A percentile compares a stretch with the other conserved stretches of the same genome.
Conservation (phyloP, 64 coral and sea anemone genomes). For the Platygyra sinensis region DNA sequence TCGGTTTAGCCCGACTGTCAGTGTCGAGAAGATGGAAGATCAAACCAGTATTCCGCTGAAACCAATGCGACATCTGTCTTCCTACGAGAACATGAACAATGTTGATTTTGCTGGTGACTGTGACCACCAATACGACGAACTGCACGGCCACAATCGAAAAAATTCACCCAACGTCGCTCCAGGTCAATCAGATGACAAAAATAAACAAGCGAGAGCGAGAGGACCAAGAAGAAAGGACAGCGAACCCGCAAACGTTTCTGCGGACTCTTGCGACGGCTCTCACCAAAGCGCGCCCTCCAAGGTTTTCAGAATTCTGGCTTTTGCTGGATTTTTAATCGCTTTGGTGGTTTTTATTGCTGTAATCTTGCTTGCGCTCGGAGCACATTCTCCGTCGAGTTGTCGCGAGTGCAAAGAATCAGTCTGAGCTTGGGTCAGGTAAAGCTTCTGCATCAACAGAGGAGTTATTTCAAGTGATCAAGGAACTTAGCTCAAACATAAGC, state of each 20-base stretch:
- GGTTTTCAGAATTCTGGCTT: constrained; percentile 1
- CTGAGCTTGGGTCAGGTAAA: neutral
- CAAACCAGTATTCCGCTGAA: constrained; percentile 13
- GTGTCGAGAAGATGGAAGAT: neutral
- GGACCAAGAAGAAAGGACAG: neutral
- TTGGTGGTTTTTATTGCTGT: constrained; percentile 3
- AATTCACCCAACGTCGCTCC: too few species aligned
- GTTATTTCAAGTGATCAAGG: neutral
- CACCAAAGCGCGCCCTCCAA: neutral
- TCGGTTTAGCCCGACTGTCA: neutral
- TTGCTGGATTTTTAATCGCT: neutral
- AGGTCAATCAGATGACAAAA: too few species aligned
- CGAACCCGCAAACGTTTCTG: neutral
- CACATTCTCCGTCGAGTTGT: constrained; percentile 6
- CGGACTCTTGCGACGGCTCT: neutral
- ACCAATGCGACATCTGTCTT: constrained; percentile 13
- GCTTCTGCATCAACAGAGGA: neutral
- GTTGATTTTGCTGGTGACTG: constrained; percentile 6
- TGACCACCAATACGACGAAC: constrained; percentile 45
- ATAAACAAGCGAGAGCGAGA: too few species aligned
- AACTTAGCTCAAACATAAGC: constrained; percentile 25
- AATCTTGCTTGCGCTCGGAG: constrained; percentile 23
- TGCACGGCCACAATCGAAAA: neutral
- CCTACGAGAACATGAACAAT: constrained; percentile 47
- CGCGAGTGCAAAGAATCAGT: constrained; percentile 4